Evolutionary conservation across 2,888 invertebrate species (phyloP).

Genomic region (Aethes cnicana): DNA sequence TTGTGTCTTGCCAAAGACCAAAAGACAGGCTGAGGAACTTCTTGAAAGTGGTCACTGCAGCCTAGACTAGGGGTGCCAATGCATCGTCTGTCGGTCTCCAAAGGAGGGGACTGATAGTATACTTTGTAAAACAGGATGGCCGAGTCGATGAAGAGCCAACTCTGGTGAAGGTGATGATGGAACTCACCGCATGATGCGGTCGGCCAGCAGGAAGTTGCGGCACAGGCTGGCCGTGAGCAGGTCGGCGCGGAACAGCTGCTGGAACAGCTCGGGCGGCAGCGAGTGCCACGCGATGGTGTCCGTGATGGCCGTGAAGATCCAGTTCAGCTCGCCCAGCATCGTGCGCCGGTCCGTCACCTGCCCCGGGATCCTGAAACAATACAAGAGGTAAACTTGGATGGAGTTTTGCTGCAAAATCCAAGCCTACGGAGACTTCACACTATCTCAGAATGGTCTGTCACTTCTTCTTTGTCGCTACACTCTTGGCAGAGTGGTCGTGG

Average conservation of each 20-base stretch:
- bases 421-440: too few species aligned
- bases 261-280: conserved; percentile 96
- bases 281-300: conserved; percentile 99
- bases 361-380: conserved; percentile 92
- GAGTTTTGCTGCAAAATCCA: too few species aligned
- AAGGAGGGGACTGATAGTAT: too few species aligned
- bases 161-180: background rate
- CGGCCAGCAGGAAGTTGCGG: conserved; percentile 97
- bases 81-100: too few species aligned
- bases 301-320: conserved; percentile 99
- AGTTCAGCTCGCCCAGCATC: conserved; percentile 99
- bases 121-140: too few species aligned
- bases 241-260: conserved; percentile 98
- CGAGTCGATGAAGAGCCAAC: too few species aligned
- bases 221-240: conserved; percentile 98
- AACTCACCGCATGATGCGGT: conserved; percentile 90
- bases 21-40: too few species aligned
- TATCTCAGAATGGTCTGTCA: too few species aligned
- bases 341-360: conserved; percentile 96
- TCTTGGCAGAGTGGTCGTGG: conserved; percentile 95
- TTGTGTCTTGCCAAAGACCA: too few species aligned
- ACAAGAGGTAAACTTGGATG: too few species aligned
- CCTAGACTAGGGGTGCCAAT: too few species aligned
- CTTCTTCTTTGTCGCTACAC: conserved; percentile 64
- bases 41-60: too few species aligned